Percentiles rank a stretch among this genome's conserved stretches.
phyloP scores from a whole-genome alignment of 2,888 invertebrate species.

The Lithophane leautieri region DNA sequence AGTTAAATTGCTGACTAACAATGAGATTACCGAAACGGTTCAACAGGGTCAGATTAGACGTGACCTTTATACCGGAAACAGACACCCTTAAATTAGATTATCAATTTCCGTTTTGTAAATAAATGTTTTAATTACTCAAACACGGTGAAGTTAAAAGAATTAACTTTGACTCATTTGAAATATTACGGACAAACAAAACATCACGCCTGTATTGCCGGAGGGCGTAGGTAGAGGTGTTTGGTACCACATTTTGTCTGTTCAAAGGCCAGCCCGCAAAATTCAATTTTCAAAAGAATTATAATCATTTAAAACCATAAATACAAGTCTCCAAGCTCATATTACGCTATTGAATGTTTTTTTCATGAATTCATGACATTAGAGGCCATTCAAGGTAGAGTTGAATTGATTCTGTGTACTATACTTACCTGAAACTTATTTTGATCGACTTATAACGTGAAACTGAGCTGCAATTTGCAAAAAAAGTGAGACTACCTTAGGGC shows the following conservation, averaged over 20 bases:
- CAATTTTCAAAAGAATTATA: neutral
- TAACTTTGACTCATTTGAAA: neutral
- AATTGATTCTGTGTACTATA: no score
- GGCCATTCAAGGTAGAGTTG: no score
- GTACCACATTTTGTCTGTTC: neutral
- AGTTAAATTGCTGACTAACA: conserved; percentile 13
- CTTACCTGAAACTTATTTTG: neutral
- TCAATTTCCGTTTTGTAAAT: conserved; percentile 38
- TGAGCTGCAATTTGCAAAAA: neutral
- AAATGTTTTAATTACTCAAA: conserved; percentile 45
- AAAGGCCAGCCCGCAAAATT: no score
- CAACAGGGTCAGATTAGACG: conserved; percentile 37
- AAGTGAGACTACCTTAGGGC: neutral
- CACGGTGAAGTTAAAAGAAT: neutral
- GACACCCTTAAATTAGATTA: conserved; percentile 57
- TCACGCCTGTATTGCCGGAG: neutral
- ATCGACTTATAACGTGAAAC: neutral
- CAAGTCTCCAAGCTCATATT: no score
- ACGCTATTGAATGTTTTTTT: no score
- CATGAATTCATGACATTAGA: no score
- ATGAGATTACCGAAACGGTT: conserved; percentile 17
- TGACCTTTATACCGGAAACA: conserved; percentile 47
- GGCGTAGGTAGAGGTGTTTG: neutral
- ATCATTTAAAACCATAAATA: neutral
- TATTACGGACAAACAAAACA: neutral